Evolutionary conservation across 2,888 invertebrate species (phyloP).

Genomic region (Fragum whitleyi): DNA sequence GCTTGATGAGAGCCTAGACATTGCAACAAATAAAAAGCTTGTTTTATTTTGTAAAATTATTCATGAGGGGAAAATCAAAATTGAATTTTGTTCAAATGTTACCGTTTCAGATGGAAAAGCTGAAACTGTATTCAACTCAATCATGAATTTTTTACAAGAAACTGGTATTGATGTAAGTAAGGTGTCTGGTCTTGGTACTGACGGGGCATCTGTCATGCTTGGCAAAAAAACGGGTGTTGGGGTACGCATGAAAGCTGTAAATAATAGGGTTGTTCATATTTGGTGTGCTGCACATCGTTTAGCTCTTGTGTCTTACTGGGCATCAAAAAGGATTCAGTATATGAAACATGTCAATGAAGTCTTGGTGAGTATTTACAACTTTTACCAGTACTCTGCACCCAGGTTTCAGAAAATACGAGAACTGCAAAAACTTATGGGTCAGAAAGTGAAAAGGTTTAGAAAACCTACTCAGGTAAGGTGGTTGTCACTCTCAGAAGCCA

Average conservation of each 20-base stretch:
- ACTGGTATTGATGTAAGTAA: conserved; percentile 20
- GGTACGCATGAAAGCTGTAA: conserved; percentile 15
- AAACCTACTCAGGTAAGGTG: conserved; percentile 41
- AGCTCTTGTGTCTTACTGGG: conserved; percentile 42
- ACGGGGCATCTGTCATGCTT: conserved; percentile 44
- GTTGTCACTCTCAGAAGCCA: conserved; percentile 31
- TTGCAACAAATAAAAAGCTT: conserved; percentile 26
- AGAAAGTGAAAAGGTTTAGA: conserved; percentile 26
- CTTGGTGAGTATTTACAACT: conserved; percentile 32
- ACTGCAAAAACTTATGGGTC: conserved; percentile 29
- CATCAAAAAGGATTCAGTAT: conserved; percentile 29
- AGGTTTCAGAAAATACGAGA: conserved; percentile 31
- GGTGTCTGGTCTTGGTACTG: conserved; percentile 39
- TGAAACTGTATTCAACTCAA: conserved; percentile 38
- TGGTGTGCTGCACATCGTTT: conserved; percentile 51
- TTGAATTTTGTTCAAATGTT: conserved; percentile 34
- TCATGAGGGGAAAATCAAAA: not conserved
- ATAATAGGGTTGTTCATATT: conserved; percentile 40
- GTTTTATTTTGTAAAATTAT: too few species aligned
- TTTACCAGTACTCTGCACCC: conserved; percentile 37
- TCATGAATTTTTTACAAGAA: conserved; percentile 24
- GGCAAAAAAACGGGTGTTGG: conserved; percentile 29
- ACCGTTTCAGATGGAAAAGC: conserved; percentile 36
- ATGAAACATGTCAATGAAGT: conserved; percentile 29
- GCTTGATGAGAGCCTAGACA: conserved; percentile 44